Base-by-base conservation (phyloP, 2,113 vertebrate genomes). In the Bucco capensis region DNA sequence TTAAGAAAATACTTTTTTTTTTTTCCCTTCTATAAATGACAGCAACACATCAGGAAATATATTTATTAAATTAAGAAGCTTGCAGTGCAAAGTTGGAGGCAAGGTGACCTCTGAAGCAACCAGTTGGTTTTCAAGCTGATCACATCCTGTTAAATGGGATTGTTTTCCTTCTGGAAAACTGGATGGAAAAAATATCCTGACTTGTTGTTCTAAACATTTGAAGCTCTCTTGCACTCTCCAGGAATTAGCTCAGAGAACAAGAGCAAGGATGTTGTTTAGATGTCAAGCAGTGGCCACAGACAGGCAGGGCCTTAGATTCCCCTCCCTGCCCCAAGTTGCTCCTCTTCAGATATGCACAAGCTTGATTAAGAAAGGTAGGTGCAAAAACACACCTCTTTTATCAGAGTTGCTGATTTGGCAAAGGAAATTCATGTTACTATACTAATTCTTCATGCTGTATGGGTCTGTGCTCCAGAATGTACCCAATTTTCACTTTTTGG, bases 241-340 rank as follows among this genome's bases (percentile, higher is more conserved):
- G 51, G 33, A 83, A 65, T 60, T 49, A 54, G 16, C 38, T 72
- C n/a, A 85, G 31, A 83, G 37, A 56, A 9, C 51, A 81, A 82
- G 25, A 28, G 8, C 13, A 42, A 47, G 3, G 40, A 14, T 16
- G 2, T 70, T 88, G 49, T 69, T 76, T 30, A 85, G 49, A 46
- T 9, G 69, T 33, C 12, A 27, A 10, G 33, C 12, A 44, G 23
- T 84, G 13, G 2, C 10, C 13, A 4, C 27, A 54, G 7, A 37
- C 21, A 53, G 17, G 5, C 18, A 30, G 72, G 79, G 16, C 14
- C 27, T 6, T 40, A n/a, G 30, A 53, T 21, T 78, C 5, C 9
- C 4, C 5, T 78, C 23, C 27, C 23, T 1, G 0, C 2, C 6
- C 3, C 23, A 67, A 17, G 12, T 0, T 62, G 9, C 14, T 81